phyloP scores from a whole-genome alignment of 2,113 vertebrate species.

The Meriones unguiculatus region DNA sequence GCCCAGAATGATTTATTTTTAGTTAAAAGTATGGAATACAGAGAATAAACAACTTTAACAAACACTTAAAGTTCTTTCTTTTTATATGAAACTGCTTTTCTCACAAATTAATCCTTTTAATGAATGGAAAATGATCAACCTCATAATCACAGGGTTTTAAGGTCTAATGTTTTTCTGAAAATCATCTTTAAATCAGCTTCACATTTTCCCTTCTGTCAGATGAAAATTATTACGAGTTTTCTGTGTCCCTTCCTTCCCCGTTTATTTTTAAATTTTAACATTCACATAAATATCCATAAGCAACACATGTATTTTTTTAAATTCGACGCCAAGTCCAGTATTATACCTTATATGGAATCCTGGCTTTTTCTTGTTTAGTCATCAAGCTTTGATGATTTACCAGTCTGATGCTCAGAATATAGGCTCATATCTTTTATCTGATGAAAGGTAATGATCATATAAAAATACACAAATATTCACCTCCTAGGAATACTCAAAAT shows the following conservation, averaged over 20 bases:
- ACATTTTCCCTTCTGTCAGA: background rate
- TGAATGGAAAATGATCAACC: background rate
- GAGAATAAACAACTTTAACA: background rate
- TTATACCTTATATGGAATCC: background rate
- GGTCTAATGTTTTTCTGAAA: background rate
- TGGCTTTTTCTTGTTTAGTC: background rate
- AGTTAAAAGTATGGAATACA: background rate
- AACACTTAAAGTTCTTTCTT: background rate
- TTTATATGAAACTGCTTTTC: background rate
- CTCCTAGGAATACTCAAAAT: background rate
- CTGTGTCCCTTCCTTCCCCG: background rate
- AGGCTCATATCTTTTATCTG: background rate
- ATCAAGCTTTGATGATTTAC: background rate
- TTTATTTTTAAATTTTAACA: slow-evolving; percentile 46
- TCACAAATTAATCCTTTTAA: background rate
- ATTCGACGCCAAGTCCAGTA: background rate
- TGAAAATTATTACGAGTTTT: background rate
- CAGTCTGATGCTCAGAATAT: background rate
- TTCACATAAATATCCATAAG: background rate
- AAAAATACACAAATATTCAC: background rate
- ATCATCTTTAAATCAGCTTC: background rate
- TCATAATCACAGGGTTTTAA: background rate
- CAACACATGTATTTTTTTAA: background rate
- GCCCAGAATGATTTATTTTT: background rate
- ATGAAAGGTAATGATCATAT: background rate